Conservation (phyloP, 2,888 invertebrate species). For the Matsumyia berberina region DNA sequence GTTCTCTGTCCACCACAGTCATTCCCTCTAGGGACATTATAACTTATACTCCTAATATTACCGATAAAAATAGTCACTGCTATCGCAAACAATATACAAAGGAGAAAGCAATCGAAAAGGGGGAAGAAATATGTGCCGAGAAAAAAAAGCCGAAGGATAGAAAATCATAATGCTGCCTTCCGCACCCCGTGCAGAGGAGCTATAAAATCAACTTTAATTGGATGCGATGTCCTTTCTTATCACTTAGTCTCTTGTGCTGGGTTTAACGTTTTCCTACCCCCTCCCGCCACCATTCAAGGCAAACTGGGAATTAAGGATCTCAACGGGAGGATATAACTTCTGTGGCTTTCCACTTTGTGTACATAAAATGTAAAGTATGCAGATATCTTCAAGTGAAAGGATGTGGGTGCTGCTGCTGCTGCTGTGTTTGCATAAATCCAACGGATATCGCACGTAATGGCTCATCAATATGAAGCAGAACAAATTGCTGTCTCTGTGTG, state of each 20-base stretch:
- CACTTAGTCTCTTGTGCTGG: conserved; percentile 28
- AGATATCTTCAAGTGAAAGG: conserved; percentile 33
- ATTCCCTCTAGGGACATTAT: conserved; percentile 33
- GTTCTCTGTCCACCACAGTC: not conserved
- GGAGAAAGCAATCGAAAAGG: not conserved
- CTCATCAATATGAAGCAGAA: conserved; percentile 57
- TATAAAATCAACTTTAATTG: conserved; percentile 72
- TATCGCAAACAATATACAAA: conserved; percentile 59
- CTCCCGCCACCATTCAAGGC: conserved; percentile 62
- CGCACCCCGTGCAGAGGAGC: conserved; percentile 26
- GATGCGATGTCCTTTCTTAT: conserved; percentile 72
- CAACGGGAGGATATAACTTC: conserved; percentile 52
- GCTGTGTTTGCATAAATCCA: conserved; percentile 70
- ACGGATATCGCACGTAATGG: conserved; percentile 62
- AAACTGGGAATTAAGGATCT: conserved; percentile 65
- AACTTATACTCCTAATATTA: conserved; percentile 68
- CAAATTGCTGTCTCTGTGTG: conserved; percentile 22
- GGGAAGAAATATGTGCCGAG: conserved; percentile 21
- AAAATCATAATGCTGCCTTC: conserved; percentile 53
- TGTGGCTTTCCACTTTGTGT: conserved; percentile 53
- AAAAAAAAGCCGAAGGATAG: conserved; percentile 29
- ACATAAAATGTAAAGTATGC: conserved; percentile 49
- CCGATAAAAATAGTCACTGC: conserved; percentile 70
- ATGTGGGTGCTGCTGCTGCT: conserved; percentile 5
- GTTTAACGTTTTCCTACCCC: conserved; percentile 58